Evolutionary conservation across 2,113 vertebrate species (phyloP).

Genomic region (cat (Felis catus)): DNA sequence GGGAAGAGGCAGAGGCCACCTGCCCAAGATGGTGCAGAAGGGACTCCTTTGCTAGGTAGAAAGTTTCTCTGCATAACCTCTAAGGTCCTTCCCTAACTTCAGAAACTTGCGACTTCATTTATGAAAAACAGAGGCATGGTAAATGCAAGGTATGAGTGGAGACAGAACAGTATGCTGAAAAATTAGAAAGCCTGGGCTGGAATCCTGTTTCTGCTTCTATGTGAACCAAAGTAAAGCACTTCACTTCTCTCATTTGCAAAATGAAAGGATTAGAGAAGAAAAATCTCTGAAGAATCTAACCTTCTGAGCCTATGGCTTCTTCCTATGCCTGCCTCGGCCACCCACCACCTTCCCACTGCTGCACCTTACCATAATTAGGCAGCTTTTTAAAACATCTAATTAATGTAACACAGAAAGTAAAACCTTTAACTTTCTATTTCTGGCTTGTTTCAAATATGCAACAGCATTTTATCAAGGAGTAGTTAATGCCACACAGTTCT

Average conservation of each 20-base stretch:
- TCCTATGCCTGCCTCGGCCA: background rate
- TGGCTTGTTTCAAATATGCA: slow-evolving; percentile 61
- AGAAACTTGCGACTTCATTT: background rate
- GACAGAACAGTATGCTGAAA: background rate
- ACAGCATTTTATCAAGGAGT: slow-evolving; percentile 59
- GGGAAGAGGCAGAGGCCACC: background rate
- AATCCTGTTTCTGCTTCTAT: slow-evolving; percentile 5
- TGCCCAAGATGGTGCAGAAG: background rate
- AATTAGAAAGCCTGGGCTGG: background rate
- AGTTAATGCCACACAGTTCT: slow-evolving; percentile 66
- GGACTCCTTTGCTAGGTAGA: background rate
- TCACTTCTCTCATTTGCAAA: slow-evolving; percentile 52
- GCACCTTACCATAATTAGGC: slow-evolving; percentile 63
- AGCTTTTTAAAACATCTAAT: slow-evolving; percentile 69
- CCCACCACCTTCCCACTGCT: slow-evolving; percentile 58
- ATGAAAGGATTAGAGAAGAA: slow-evolving; percentile 43
- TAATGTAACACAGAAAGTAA: slow-evolving; percentile 75
- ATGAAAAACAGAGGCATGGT: slow-evolving; percentile 1
- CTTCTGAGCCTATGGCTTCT: slow-evolving; percentile 1
- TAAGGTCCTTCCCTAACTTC: background rate
- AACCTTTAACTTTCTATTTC: slow-evolving; percentile 68
- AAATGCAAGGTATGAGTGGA: background rate
- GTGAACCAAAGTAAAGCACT: slow-evolving; percentile 18
- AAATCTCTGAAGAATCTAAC: slow-evolving; percentile 27
- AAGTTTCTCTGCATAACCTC: background rate